These are phyloP conservation scores for Parthenolecanium corni DNA, from an alignment of 2,888 invertebrate species.

Conservation along the genomic window DNA sequence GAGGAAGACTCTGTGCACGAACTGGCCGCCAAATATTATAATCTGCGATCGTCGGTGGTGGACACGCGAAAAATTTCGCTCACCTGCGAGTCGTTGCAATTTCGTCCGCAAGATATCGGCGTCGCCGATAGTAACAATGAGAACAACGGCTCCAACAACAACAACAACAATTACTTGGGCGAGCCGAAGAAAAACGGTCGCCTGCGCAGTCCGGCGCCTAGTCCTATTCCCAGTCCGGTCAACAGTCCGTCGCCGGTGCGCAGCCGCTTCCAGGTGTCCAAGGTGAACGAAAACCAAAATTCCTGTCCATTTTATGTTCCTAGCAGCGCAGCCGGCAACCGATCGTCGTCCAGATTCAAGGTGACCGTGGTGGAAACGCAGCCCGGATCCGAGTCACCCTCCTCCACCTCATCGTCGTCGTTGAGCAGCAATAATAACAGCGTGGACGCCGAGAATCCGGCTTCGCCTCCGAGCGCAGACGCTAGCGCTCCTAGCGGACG, in stretches of 20 bases:
- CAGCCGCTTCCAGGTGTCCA: slow-evolving; percentile 41
- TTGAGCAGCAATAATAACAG: slow-evolving; percentile 22
- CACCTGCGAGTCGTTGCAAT: slow-evolving; percentile 50
- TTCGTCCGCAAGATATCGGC: slow-evolving; percentile 34
- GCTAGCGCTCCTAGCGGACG: neutral
- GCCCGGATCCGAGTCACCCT: neutral
- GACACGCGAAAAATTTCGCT: slow-evolving; percentile 56
- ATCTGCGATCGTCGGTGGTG: slow-evolving; percentile 37
- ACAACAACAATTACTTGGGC: slow-evolving; percentile 33
- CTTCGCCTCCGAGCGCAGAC: neutral
- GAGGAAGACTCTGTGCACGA: slow-evolving; percentile 31
- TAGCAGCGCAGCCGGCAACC: neutral
- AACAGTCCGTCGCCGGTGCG: slow-evolving; percentile 46
- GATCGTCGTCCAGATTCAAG: slow-evolving; percentile 14
- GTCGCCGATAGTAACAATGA: slow-evolving; percentile 26
- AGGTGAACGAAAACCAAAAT: slow-evolving; percentile 41
- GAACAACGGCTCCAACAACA: no score
- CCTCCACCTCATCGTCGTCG: slow-evolving; percentile 40
- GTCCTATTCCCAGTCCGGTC: slow-evolving; percentile 53
- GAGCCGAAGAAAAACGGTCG: slow-evolving; percentile 42
- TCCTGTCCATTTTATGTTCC: slow-evolving; percentile 7
- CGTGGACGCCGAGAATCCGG: neutral
- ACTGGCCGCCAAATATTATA: slow-evolving; percentile 10
- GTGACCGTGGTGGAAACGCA: slow-evolving; percentile 37
- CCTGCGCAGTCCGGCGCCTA: slow-evolving; percentile 55